These are phyloP conservation scores for Cirrhinus molitorella DNA, from an alignment of 2,797 vertebrate species.

Conservation along the genomic window DNA sequence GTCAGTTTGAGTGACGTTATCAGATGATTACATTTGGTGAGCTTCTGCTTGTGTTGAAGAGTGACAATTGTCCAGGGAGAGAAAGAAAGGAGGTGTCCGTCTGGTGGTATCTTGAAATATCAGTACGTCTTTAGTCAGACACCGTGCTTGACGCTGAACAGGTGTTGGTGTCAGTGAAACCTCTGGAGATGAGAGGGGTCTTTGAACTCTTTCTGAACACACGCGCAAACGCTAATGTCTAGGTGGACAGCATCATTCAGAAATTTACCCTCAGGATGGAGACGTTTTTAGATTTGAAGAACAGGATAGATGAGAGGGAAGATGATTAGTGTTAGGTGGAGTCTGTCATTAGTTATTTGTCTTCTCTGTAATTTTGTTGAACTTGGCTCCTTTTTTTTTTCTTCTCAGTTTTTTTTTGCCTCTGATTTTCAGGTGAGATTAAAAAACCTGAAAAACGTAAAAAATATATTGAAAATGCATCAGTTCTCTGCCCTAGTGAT, in stretches of 20 bases:
- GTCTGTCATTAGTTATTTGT: slow-evolving; percentile 27
- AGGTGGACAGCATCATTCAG: slow-evolving; percentile 12
- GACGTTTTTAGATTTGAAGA: slow-evolving; percentile 10
- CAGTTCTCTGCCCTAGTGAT: no score
- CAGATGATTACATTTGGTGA: slow-evolving; percentile 20
- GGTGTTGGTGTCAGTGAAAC: slow-evolving; percentile 38
- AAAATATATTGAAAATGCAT: no score
- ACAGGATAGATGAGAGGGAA: slow-evolving; percentile 21
- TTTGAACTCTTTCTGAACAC: slow-evolving; percentile 24
- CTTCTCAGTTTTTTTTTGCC: not conserved
- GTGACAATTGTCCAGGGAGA: slow-evolving; percentile 19
- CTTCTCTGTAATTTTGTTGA: slow-evolving; percentile 46
- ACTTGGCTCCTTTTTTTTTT: slow-evolving; percentile 11
- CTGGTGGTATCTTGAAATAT: slow-evolving; percentile 27
- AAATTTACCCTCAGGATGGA: slow-evolving; percentile 25
- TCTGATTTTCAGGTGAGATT: slow-evolving; percentile 12
- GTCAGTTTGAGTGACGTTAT: slow-evolving; percentile 47
- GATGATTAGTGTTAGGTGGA: slow-evolving; percentile 39
- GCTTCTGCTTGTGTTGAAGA: slow-evolving; percentile 21
- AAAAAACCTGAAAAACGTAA: not conserved
- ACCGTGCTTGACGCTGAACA: slow-evolving; percentile 28
- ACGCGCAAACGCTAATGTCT: slow-evolving; percentile 9
- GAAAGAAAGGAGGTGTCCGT: slow-evolving; percentile 32
- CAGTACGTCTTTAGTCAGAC: slow-evolving; percentile 19
- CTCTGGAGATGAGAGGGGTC: not conserved